Evolutionary conservation across 1,140 invertebrate species (phyloP).

Genomic region (Asobara japonica): DNA sequence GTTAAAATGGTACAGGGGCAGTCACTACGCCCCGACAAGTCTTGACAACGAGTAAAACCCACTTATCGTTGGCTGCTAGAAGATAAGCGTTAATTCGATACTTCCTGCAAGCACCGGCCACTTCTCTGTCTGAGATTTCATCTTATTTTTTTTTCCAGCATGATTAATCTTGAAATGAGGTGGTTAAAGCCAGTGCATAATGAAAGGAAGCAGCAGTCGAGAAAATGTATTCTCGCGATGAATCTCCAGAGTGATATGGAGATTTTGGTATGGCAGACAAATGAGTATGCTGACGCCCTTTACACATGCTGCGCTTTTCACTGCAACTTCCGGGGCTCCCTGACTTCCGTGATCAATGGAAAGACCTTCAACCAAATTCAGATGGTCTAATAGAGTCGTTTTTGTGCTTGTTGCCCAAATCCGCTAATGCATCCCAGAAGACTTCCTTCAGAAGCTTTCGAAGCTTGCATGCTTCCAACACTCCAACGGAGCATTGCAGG

Average conservation of each 20-base stretch:
- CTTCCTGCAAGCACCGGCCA: constrained; percentile 44
- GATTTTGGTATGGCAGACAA: neutral
- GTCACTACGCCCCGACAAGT: neutral
- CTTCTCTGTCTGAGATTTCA: constrained; percentile 26
- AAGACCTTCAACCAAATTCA: too few species aligned
- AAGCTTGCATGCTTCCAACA: too few species aligned
- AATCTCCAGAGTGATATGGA: constrained; percentile 1
- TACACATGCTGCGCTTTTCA: neutral
- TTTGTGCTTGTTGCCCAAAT: too few species aligned
- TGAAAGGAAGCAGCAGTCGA: neutral
- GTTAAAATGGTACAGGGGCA: constrained; percentile 19
- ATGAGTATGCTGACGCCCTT: neutral
- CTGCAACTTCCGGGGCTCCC: neutral
- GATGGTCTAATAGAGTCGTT: too few species aligned
- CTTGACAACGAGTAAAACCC: constrained; percentile 33
- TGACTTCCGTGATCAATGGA: neutral
- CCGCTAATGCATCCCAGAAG: too few species aligned
- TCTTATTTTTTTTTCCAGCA: too few species aligned
- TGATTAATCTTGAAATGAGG: constrained; percentile 18
- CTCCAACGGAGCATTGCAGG: too few species aligned
- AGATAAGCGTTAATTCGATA: constrained; percentile 56
- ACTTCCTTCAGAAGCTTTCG: too few species aligned
- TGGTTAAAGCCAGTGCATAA: neutral
- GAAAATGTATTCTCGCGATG: neutral
- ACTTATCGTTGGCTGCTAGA: constrained; percentile 30